Percentiles rank a stretch among this genome's conserved stretches.
Evolutionary conservation across 2,113 vertebrate genomes (phyloP).

Genomic region (Carettochelys insculpta): DNA sequence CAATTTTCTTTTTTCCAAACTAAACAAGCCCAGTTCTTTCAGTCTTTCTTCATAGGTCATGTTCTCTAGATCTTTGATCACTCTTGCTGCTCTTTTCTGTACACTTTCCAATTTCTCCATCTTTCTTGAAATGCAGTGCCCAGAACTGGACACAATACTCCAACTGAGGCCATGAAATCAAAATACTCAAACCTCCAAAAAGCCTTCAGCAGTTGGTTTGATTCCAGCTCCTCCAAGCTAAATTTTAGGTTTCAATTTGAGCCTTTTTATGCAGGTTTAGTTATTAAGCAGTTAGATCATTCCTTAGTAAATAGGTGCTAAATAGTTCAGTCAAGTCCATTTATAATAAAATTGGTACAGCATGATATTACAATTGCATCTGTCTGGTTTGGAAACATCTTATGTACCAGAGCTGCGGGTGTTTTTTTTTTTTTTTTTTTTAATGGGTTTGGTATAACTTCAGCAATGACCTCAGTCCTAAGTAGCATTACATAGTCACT

Average conservation of each 20-base stretch:
- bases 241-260: neutral
- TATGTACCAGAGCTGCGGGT: neutral
- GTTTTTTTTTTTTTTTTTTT: slow-evolving; percentile 11
- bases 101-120: no score
- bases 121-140: no score
- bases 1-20: no score
- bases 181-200: no score
- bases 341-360: neutral
- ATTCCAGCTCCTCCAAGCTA: neutral
- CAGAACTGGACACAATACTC: no score
- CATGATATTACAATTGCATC: neutral
- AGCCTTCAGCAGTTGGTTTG: neutral
- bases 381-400: slow-evolving; percentile 2
- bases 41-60: no score
- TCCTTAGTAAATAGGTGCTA: neutral
- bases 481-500: slow-evolving; percentile 22
- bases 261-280: neutral
- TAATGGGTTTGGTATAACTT: slow-evolving; percentile 22
- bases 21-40: no score
- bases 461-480: slow-evolving; percentile 51
- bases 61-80: no score
- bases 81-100: no score
- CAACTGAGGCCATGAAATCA: no score
- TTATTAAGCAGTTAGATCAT: neutral
- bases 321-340: neutral